Base-by-base conservation (phyloP, 2,113 vertebrate species). In the Monarcha castaneiventris region DNA sequence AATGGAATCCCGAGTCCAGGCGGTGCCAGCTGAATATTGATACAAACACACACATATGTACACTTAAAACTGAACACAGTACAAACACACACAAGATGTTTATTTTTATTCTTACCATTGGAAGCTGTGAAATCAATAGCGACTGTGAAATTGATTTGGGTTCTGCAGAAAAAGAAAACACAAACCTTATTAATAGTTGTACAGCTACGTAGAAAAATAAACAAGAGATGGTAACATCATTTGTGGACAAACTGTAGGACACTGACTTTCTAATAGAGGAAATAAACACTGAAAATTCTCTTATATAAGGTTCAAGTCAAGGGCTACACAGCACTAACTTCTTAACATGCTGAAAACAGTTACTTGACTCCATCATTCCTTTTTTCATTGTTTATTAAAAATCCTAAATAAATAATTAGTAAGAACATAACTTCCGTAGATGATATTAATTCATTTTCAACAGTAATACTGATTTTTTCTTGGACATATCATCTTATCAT, bases 41-140 rank as follows among this genome's bases (percentile, higher is more conserved):
- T 41, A 78, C 20, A 75, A 17, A 61, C 8, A 48, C 46, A 59
- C 26, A 29, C 10, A 55, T 11, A 30, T 4, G 21, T 16, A 46
- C 20, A 48, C 48, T 58, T 66, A 56, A 59, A 80, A 54, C 13
- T n/a, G 29, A 93, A 59, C 63, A 81, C 20, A 67, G 30, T 14
- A 67, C 27, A 67, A 44, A 66, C 21, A 69, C 37, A 78, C 32
- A 77, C 27, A 35, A 76, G 7, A 19, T 29, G 17, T 59, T 64
- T 49, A 13, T 43, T 54, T 90, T 63, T 85, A 49, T 89, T 98
- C 99, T 99, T 97, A 99, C 99, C 99, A 72, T 99, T 99, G 75
- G 99, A 99, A 91, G 99, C 99, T 87, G 99, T 99, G 97, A 99
- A 99, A 97, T 99, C 99, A 97, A 99, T 99, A 92, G 99, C 99